Conservation (phyloP, 2,888 invertebrate species). For the Venusia cambrica region DNA sequence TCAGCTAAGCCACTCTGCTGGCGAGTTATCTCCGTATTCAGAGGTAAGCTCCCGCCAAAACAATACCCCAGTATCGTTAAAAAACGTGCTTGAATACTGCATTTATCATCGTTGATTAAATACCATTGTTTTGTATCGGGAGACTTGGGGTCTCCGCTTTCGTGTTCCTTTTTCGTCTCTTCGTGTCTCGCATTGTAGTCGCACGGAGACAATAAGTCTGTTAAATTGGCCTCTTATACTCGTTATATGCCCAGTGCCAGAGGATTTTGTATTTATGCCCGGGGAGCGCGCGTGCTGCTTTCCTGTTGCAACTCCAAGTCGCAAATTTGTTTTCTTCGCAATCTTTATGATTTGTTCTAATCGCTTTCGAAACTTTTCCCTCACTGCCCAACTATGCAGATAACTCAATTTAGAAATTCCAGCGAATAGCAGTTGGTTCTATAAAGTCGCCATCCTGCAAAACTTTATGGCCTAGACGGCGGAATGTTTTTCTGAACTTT, state of each 20-base stretch:
- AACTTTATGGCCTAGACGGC: slow-evolving; percentile 16
- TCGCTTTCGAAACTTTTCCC: slow-evolving; percentile 24
- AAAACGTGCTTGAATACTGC: slow-evolving; percentile 79
- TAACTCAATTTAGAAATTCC: slow-evolving; percentile 9
- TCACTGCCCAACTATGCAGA: slow-evolving; percentile 3
- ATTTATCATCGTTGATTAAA: slow-evolving; percentile 82
- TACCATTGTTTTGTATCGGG: slow-evolving; percentile 80
- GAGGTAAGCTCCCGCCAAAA: slow-evolving; percentile 79
- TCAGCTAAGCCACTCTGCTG: slow-evolving; percentile 78
- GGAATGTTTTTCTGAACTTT: slow-evolving; percentile 4
- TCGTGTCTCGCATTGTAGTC: slow-evolving; percentile 73
- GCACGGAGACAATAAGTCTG: slow-evolving; percentile 79
- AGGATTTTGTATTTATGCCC: slow-evolving; percentile 60
- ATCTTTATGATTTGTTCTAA: slow-evolving; percentile 40
- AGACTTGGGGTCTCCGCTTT: slow-evolving; percentile 65
- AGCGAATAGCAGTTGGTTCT: slow-evolving; percentile 2
- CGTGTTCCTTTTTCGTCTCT: slow-evolving; percentile 69
- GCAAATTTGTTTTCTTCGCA: slow-evolving; percentile 48
- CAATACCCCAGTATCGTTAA: slow-evolving; percentile 79
- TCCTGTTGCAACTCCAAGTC: slow-evolving; percentile 53
- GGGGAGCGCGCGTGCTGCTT: slow-evolving; percentile 54
- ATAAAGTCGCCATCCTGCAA: slow-evolving; percentile 11
- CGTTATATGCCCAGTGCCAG: slow-evolving; percentile 54
- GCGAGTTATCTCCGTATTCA: slow-evolving; percentile 77
- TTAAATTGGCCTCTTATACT: slow-evolving; percentile 76